These are phyloP conservation scores for Castor canadensis DNA, from an alignment of 2,113 vertebrate genomes.

Conservation along the genomic window DNA sequence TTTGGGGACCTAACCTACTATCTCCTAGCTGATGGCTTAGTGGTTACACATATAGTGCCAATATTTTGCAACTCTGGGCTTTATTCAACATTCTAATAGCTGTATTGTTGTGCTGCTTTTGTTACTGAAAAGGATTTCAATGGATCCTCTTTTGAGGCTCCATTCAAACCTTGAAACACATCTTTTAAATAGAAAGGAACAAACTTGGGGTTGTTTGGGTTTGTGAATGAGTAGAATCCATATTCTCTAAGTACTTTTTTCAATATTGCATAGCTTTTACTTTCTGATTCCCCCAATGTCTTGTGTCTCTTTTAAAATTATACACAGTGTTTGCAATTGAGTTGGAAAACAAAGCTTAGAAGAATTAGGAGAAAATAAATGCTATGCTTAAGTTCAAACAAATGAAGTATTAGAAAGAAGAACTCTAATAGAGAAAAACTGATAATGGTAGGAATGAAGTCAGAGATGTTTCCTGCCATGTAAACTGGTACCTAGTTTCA, in stretches of 20 bases:
- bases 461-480: neutral
- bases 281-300: neutral
- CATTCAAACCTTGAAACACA: slow-evolving; percentile 67
- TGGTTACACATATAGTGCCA: slow-evolving; percentile 44
- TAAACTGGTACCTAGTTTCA: neutral
- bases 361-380: slow-evolving; percentile 18
- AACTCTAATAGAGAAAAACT: neutral
- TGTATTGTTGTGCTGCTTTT: slow-evolving; percentile 64
- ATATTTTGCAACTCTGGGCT: slow-evolving; percentile 70
- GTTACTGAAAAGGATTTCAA: slow-evolving; percentile 65
- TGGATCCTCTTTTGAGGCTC: slow-evolving; percentile 65
- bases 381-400: slow-evolving; percentile 35
- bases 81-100: slow-evolving; percentile 70
- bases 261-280: neutral
- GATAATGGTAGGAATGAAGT: neutral
- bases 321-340: slow-evolving; percentile 41
- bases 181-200: slow-evolving; percentile 72
- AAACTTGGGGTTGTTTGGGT: slow-evolving; percentile 72
- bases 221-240: slow-evolving; percentile 67
- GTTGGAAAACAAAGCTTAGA: slow-evolving; percentile 24
- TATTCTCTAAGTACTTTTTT: slow-evolving; percentile 32
- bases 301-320: slow-evolving; percentile 31
- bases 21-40: slow-evolving; percentile 44
- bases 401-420: neutral
- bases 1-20: slow-evolving; percentile 54